Base-by-base conservation (phyloP, 2,888 invertebrate species). In the Coecobrya sp. region DNA sequence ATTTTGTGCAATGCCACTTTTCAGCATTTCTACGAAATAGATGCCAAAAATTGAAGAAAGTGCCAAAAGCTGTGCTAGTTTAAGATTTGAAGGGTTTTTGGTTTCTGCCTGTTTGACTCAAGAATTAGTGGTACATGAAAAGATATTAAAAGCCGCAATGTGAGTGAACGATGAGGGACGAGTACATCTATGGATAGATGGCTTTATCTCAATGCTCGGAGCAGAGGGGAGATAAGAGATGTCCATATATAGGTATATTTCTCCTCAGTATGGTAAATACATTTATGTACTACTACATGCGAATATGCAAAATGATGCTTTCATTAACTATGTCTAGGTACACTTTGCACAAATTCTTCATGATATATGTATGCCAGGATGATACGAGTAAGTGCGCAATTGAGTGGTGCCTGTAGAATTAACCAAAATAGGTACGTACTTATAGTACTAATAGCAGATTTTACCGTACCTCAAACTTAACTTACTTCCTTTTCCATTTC, bases 381-480 rank as follows among this genome's bases (percentile, higher is more conserved):
- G n/a, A 30, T 30, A 30, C 1, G 65, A 68, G 30, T 16, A 68
- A 68, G 65, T 27, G 65, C 13, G 65, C 30, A 68, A 30, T 68
- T 68, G 65, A 30, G 30, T 30, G 65, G 65, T 30, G 30, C 30
- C 65, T 30, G 65, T 30, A 68, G 13, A 30, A 30, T 68, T 68
- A 68, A 68, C 65, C 65, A 16, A 13, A 27, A 68, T 30, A 16
- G 30, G 13, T 16, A 16, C 65, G 13, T 16, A 30, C 65, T 68
- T 27, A 68, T 30, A 30, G 13, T 30, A 4, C 65, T 73, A 42
- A 73, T 36, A 42, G n/a, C 36, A 73, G 70, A 42, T 73, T 42
- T 73, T 42, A 42, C 42, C 70, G 22, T 73, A 42, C 59, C 25
- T 27, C 76, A 45, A 76, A 76, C 42, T 81, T 55, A 84, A 22